Evolutionary conservation across 2,797 vertebrate species (phyloP).

Genomic region (Paguma larvata): DNA sequence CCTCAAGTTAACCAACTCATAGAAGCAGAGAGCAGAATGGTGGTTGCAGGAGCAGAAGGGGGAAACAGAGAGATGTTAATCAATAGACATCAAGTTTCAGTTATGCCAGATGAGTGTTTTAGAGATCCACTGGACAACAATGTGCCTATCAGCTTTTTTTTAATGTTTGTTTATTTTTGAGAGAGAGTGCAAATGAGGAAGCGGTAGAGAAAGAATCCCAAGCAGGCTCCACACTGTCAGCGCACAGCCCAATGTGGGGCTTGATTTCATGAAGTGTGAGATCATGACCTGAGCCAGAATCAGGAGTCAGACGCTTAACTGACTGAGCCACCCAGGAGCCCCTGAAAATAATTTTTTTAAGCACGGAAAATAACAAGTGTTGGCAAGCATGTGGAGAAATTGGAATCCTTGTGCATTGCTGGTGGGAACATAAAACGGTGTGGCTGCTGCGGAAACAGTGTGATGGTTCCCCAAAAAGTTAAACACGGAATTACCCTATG

Average conservation of each 20-base stretch:
- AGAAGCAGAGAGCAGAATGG: not conserved
- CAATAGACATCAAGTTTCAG: not conserved
- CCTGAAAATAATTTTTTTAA: not conserved
- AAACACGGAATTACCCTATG: not conserved
- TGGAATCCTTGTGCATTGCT: not conserved
- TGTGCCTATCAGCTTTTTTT: not conserved
- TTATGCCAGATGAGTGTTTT: not conserved
- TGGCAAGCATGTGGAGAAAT: not conserved
- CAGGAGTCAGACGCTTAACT: no score
- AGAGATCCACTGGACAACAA: not conserved
- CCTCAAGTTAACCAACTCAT: not conserved
- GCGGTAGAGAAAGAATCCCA: no score
- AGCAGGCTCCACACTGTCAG: no score
- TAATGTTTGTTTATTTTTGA: no score
- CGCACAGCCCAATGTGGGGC: no score
- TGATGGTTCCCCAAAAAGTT: not conserved
- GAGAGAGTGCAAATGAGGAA: no score
- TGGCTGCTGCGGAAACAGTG: not conserved
- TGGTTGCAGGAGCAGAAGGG: not conserved
- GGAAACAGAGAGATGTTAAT: not conserved
- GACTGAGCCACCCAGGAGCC: no score
- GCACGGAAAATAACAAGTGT: not conserved
- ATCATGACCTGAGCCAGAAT: no score
- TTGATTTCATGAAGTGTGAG: no score
- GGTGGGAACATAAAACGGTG: conserved; percentile 42